Evolutionary conservation across 2,113 vertebrate species (phyloP).

Genomic region (Campylomormyrus tamandua): DNA sequence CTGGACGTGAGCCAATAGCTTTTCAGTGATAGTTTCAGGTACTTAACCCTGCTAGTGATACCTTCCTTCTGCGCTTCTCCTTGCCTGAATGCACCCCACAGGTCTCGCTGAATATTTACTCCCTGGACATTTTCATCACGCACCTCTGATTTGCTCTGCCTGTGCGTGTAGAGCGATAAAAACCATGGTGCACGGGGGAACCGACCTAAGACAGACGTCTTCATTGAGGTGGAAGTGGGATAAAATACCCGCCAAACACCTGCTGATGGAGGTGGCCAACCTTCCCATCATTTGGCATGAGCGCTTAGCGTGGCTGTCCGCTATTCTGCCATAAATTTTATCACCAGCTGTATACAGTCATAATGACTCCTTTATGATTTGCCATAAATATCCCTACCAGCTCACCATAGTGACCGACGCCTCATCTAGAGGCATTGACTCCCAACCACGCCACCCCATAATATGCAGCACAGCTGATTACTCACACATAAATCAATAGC

Average conservation of each 20-base stretch:
- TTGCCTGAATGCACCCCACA: background rate
- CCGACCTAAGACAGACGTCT: background rate
- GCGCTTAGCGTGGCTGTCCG: background rate
- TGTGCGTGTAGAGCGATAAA: background rate
- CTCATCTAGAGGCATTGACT: background rate
- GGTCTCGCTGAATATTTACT: background rate
- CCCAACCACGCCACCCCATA: background rate
- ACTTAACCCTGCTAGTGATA: background rate
- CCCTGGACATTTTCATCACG: background rate
- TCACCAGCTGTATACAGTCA: background rate
- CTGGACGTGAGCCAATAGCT: background rate
- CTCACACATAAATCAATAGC: background rate
- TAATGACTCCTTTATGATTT: conserved; percentile 1
- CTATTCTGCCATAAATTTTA: background rate
- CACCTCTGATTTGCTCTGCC: background rate
- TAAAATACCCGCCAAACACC: background rate
- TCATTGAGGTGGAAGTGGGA: background rate
- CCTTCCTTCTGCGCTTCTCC: background rate
- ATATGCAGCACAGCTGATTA: background rate
- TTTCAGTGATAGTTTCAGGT: background rate
- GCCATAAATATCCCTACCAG: background rate
- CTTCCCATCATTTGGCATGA: background rate
- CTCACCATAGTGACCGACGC: background rate
- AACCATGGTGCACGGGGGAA: background rate
- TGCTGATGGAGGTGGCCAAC: background rate